These are phyloP conservation scores for Coenobita brevimanus DNA, from an alignment of 1,140 invertebrate species.

Conservation along the genomic window DNA sequence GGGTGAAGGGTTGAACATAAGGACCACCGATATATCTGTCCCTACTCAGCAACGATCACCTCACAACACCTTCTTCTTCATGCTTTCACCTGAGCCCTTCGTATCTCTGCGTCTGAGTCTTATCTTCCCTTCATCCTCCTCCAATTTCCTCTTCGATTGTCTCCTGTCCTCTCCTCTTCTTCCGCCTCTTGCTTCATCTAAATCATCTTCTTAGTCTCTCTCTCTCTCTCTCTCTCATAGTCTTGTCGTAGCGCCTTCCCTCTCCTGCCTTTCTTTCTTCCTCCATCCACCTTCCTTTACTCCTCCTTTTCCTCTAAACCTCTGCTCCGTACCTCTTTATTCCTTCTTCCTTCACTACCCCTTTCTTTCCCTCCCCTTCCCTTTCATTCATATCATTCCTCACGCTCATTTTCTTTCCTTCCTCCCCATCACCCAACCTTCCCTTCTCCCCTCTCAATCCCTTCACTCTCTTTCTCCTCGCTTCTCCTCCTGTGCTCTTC, in stretches of 20 bases:
- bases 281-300: background rate
- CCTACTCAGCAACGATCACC: no score
- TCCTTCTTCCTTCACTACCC: background rate
- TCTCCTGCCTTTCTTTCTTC: constrained; percentile 5
- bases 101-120: no score
- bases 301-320: background rate
- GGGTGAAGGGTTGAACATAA: no score
- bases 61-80: no score
- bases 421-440: background rate
- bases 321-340: background rate
- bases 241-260: background rate
- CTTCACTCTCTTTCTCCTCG: no score
- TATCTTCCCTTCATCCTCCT: no score
- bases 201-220: background rate
- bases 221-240: background rate
- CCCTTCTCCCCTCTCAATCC: background rate
- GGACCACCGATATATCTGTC: no score
- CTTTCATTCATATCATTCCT: background rate
- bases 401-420: no score
- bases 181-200: no score
- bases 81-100: no score
- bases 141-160: background rate
- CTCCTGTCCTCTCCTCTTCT: background rate
- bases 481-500: background rate
- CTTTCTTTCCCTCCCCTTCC: background rate